Evolutionary conservation across 1,140 invertebrate species (phyloP), one percentile per base, ranked within the genome.

Genomic region (Aphis gossypii): DNA sequence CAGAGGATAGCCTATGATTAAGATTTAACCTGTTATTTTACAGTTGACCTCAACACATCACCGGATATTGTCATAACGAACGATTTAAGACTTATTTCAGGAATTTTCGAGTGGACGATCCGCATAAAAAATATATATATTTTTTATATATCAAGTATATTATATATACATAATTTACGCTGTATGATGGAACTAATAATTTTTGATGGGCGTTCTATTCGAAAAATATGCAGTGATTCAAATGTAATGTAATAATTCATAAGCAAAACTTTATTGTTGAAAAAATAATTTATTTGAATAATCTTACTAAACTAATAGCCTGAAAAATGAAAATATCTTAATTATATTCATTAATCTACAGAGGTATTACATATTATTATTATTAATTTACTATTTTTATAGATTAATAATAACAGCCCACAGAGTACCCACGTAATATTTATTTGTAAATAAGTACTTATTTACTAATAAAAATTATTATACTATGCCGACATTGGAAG

Each of bases 1-100:
- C 38, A 46, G 6, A 56, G 35, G 9, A 23, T 35, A 56, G 88
- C 9, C 51, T 90, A 90, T 41, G 35, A 41, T 90, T 90, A 90
- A 90, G 51, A 60, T 56, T 41, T 41, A 90, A 90, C 88, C 88
- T 41, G 88, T 90, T 90, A 90, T 90, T 90, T 56, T 54, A 30
- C 38, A 84, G 87, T 89, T 87, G 84, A 87, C 84, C 84, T 87
- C 44, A 25, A 44, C 83, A 44, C 38, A 44, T 44, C 84, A 46
- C 11, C 23, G 83, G 84, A 14, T 30, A 46, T 87, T 46, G 41
- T 87, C 84, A n/a, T 87, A 87, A 46, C 44, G 5, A 46, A 46
- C 44, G 84, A 30, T 48, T 30, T 48, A 46, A 87, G 46, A 44
- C 84, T 25, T 30, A 30, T 87, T 87, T 87, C 44, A 46, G 44